These are phyloP conservation scores for Alviniconcha strummeri DNA, from an alignment of 2,888 invertebrate genomes.

Conservation along the genomic window DNA sequence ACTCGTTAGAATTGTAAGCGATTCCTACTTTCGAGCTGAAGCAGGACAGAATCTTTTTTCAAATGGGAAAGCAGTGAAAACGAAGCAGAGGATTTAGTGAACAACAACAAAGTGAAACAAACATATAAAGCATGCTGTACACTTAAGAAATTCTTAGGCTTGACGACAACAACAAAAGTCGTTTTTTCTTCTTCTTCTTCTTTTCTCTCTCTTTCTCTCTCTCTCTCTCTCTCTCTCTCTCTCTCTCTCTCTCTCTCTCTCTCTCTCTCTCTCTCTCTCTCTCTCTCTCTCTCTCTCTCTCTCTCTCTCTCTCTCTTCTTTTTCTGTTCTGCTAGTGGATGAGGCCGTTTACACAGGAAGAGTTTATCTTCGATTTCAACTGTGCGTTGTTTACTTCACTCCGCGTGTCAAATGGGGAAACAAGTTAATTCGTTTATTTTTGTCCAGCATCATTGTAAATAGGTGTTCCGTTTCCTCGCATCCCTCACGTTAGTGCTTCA, in stretches of 20 bases:
- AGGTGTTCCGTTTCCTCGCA: too few species aligned
- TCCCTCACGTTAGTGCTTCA: too few species aligned
- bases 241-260: neutral
- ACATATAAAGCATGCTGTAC: too few species aligned
- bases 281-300: neutral
- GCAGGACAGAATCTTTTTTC: neutral
- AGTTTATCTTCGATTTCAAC: too few species aligned
- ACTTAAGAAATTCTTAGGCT: too few species aligned
- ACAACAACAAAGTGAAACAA: neutral
- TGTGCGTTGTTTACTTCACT: too few species aligned
- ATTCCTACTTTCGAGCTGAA: neutral
- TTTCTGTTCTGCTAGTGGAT: too few species aligned
- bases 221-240: neutral
- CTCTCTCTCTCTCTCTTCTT: neutral
- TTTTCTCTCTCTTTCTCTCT: neutral
- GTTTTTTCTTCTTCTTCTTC: neutral
- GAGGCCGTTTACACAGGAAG: too few species aligned
- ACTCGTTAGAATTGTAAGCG: neutral
- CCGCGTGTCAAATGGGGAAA: too few species aligned
- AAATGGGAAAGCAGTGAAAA: neutral
- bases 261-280: neutral
- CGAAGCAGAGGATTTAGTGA: neutral
- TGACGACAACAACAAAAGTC: neutral
- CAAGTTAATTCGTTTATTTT: too few species aligned
- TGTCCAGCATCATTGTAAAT: too few species aligned